Evolutionary conservation across 2,888 invertebrate genomes (phyloP), one percentile per base, ranked within the genome.

Genomic region (Elmis aenea): DNA sequence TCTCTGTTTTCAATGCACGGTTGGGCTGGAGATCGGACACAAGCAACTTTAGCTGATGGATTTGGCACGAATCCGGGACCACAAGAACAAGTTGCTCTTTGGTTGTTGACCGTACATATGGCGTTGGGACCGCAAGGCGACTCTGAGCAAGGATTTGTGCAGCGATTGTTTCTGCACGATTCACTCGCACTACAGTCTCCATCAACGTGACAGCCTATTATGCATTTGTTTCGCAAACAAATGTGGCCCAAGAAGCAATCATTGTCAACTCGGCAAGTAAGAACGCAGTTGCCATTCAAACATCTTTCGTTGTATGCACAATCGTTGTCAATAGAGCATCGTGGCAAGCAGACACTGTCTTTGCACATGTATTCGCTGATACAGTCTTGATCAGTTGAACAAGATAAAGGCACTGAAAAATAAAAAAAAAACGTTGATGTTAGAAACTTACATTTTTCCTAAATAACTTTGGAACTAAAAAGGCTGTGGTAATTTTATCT

Each of bases 171-270:
- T 51, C 83, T 74, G 56, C 92, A 92, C 3, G 88, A 81, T 62
- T 90, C 86, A 32, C 84, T 84, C 1, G 82, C 83, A 48, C 86
- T 83, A 63, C 92, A 92, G 61, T 93, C 92, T 52, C 88, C 89
- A 56, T 91, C 87, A 10, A 78, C 77, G 48, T 87, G 82, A 59
- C 92, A 93, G 21, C 92, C 92, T 50, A 83, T 84, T 38, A 85
- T 77, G 58, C 92, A 92, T 69, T 85, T 85, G 56, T 88, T 89
- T 56, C 81, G 79, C 36, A 90, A 68, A 58, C 93, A 93, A 48
- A 92, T 88, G 56, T 92, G 90, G 1, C 91, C 91, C 38, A 91
- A 72, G 77, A 92, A 91, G 56, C 92, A 93, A 57, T 93, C 92
- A 56, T 91, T 89, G 61, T 92, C 91, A 1, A 90, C 82, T 27